These are phyloP conservation scores for Chaetorhynchus papuensis DNA, from an alignment of 2,113 vertebrate species.

Conservation along the genomic window DNA sequence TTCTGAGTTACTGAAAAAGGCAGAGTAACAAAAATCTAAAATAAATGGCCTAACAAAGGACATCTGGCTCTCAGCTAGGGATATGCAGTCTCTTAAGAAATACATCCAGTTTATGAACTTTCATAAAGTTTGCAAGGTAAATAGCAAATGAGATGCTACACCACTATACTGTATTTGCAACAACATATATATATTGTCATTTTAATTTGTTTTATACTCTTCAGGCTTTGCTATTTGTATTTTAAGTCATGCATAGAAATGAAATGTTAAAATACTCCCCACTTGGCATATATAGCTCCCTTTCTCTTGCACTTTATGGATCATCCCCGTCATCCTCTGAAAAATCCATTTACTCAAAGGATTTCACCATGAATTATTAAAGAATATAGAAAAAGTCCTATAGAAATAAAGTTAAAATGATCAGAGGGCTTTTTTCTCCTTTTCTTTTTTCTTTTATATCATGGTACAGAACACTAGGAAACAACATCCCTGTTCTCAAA, in stretches of 20 bases:
- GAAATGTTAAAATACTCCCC: constrained; percentile 18
- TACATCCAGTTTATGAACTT: constrained; percentile 24
- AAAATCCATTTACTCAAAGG: constrained; percentile 48
- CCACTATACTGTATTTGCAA: not conserved
- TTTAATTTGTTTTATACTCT: constrained; percentile 46
- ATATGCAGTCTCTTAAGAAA: not conserved
- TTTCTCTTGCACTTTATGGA: constrained; percentile 29
- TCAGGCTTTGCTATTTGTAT: constrained; percentile 16
- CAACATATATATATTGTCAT: constrained; percentile 24
- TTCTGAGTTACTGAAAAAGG: not conserved
- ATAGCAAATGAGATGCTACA: not conserved
- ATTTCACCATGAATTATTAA: constrained; percentile 64
- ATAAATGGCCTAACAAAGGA: not conserved
- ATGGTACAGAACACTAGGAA: not conserved
- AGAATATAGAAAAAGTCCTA: constrained; percentile 4
- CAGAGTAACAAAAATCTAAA: constrained; percentile 4
- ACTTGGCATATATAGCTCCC: not conserved
- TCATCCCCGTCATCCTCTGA: constrained; percentile 16
- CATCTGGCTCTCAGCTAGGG: not conserved
- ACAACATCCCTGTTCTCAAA: not conserved
- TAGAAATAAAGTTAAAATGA: constrained; percentile 38
- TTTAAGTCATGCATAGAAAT: constrained; percentile 52
- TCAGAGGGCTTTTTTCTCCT: not conserved
- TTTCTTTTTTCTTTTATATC: not conserved
- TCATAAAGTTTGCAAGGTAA: constrained; percentile 36